These are phyloP conservation scores for Saccostrea echinata DNA, from an alignment of 1,140 invertebrate species.

Conservation along the genomic window DNA sequence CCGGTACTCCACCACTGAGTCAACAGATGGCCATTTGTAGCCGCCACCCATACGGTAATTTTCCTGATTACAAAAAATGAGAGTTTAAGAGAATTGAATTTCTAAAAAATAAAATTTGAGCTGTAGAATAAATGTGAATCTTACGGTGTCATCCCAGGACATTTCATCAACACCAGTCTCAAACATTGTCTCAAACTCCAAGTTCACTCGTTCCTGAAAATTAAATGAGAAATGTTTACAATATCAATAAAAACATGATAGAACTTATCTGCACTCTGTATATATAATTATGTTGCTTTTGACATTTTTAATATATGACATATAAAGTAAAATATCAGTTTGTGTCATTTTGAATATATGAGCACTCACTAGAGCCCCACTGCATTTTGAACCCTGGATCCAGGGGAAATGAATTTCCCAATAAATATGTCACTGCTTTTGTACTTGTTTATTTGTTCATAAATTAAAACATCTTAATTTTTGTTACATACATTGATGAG, in stretches of 20 bases:
- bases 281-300: no score
- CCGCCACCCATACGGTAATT: slow-evolving; percentile 78
- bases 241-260: no score
- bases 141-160: slow-evolving; percentile 80
- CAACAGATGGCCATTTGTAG: slow-evolving; percentile 76
- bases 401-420: no score
- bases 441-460: no score
- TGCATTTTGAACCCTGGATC: no score
- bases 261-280: no score
- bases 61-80: slow-evolving; percentile 66
- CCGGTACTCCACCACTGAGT: slow-evolving; percentile 76
- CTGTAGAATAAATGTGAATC: not conserved
- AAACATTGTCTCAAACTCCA: slow-evolving; percentile 77
- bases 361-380: no score
- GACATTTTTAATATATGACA: no score
- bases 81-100: not conserved
- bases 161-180: slow-evolving; percentile 81
- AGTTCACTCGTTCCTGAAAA: slow-evolving; percentile 76
- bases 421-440: no score
- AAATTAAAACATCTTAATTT: not conserved
- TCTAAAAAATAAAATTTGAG: not conserved
- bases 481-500: slow-evolving; percentile 52
- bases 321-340: no score
- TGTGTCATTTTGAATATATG: no score
- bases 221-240: not conserved